These are phyloP conservation scores for Helarctos malayanus DNA, from an alignment of 2,797 vertebrate species.

Conservation along the genomic window DNA sequence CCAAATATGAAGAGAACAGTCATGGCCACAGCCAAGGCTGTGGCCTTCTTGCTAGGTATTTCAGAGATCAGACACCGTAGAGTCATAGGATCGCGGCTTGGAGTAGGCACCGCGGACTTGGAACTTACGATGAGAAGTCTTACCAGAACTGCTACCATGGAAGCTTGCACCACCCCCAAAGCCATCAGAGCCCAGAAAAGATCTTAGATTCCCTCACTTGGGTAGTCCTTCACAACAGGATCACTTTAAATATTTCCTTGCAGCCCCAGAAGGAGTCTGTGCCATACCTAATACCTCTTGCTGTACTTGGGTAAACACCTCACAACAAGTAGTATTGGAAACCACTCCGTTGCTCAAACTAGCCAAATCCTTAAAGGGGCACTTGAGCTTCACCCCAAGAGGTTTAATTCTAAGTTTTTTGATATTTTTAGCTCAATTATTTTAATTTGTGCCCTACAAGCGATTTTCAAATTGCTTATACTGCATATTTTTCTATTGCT, in stretches of 20 bases:
- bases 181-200: background rate
- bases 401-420: background rate
- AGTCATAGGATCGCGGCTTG: background rate
- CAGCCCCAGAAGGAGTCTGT: background rate
- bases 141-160: background rate
- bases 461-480: background rate
- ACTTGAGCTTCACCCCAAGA: background rate
- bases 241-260: background rate
- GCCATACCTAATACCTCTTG: background rate
- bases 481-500: background rate
- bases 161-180: background rate
- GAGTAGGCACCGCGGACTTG: background rate
- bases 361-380: background rate
- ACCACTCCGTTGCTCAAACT: background rate
- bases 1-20: background rate
- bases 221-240: background rate
- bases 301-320: background rate
- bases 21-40: background rate
- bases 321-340: background rate
- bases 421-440: background rate
- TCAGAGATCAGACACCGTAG: background rate
- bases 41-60: background rate
- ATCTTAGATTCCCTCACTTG: background rate
- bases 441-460: background rate
- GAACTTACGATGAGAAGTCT: background rate